Base-by-base conservation (phyloP, 2,113 vertebrate species). In the Eretmochelys imbricata region DNA sequence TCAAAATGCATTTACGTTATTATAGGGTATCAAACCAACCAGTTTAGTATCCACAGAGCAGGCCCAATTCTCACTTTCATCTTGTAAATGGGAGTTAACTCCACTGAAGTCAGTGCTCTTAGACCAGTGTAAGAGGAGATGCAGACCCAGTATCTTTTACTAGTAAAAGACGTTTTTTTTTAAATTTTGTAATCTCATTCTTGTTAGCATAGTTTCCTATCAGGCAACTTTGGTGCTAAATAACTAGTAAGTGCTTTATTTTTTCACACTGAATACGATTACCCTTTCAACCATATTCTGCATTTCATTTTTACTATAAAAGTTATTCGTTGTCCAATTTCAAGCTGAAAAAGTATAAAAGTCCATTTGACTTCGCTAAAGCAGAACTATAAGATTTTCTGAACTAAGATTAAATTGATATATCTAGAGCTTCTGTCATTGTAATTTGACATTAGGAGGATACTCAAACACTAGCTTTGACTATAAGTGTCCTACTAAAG, bases 351-450 rank as follows among this genome's bases (percentile, higher is more conserved):
- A 96, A 91, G 90, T 91, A 95, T 96, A 93, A 93, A 97, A 96
- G 94, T 96, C 93, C 93, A 94, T 95, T 96, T 97, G 91, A 94
- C 87, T 97, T 97, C 8, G 0, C 89, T 90, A 84, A 78, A 94
- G 91, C 83, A 95, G 96, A 96, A 80, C 95, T 88, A 51, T 97
- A 96, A 93, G 93, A 83, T 72, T 89, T 95, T 97, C 85, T 92
- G 94, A 97, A 94, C 86, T 9, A 62, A 97, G 94, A 96, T 97
- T 94, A 95, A 96, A 97, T 93, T 93, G 97, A 88, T 97, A 76
- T 89, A 87, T 87, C 55, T 6, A 90, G 94, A 96, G 96, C 49
- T 94, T 93, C 95, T 95, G 93, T 95, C 96, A 93, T 88, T 88
- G 92, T 94, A 97, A 93, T 93, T 94, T 53, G 97, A 96, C 96